Percentiles rank a stretch among this genome's conserved stretches.
These are phyloP conservation scores for Sminthurides aquaticus DNA, from an alignment of 2,888 invertebrate genomes.

Conservation along the genomic window DNA sequence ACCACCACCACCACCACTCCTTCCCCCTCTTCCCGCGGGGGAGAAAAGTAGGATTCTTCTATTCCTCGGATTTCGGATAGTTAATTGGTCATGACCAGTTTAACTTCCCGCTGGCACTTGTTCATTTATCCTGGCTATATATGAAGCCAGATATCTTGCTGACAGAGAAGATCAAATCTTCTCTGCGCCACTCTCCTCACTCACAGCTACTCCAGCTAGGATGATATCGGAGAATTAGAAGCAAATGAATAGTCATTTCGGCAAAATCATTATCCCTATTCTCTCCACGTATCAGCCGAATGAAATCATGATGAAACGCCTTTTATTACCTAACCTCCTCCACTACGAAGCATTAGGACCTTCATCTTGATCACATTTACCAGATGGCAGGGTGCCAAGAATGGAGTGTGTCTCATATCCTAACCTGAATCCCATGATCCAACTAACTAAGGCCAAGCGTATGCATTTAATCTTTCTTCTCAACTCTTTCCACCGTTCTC, in stretches of 20 bases:
- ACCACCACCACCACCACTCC: too few species aligned
- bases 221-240: slow-evolving; percentile 4
- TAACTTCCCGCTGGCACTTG: not conserved
- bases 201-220: too few species aligned
- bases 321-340: not conserved
- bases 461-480: too few species aligned
- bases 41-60: too few species aligned
- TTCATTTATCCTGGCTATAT: not conserved
- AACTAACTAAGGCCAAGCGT: too few species aligned
- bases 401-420: not conserved
- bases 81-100: not conserved
- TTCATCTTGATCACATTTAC: slow-evolving; percentile 25
- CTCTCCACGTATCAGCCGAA: not conserved
- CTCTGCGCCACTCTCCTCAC: too few species aligned
- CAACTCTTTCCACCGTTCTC: too few species aligned
- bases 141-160: not conserved
- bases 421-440: not conserved
- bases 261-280: not conserved
- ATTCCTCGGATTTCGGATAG: too few species aligned
- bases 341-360: not conserved
- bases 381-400: slow-evolving; percentile 32
- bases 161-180: not conserved
- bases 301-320: not conserved
- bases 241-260: slow-evolving; percentile 4
- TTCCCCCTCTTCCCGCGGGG: too few species aligned